Evolutionary conservation across 2,797 vertebrate genomes (phyloP), one percentile per base, ranked within the genome.

Genomic region (Vultur gryphus): DNA sequence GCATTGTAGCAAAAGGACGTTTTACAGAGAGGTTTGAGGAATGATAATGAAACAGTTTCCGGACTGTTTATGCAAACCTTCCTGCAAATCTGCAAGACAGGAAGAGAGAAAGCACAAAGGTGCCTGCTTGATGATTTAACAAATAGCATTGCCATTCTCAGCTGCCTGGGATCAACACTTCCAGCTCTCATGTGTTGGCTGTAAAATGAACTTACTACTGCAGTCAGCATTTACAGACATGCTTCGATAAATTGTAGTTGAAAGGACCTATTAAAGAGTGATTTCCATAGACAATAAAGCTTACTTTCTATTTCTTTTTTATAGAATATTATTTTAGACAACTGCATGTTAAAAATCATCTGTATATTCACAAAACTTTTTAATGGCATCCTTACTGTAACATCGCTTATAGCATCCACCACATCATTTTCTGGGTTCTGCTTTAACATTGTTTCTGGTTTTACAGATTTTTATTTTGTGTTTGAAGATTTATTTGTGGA

Each of bases 181-280:
- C 19, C 52, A 69, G 37, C 70, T 90, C 51, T 79, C 35, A 52
- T 43, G 9, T 35, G 13, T 11, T 70, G 62, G n/a, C 35, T 90
- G 35, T 88, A 94, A 95, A 96, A 86, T 76, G 65, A 88, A 86
- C 58, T 88, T 81, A 81, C 43, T 76, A 49, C 37, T 90, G 66
- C 43, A 94, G 93, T 88, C 90, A 84, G 69, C 73, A 72, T 87
- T 84, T 90, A 54, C n/a, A 92, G 86, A 79, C 19, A 7, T 54
- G 43, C 66, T 73, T 84, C 33, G 0, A 73, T 90, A 78, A 39
- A 89, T 52, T 83, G 31, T 62, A 76, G 84, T 59, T 75, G 69
- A 89, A 87, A 72, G 58, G 77, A 83, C 52, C 62, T 92, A 85
- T 90, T 90, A 84, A 89, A 89, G 59, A 91, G 55, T 57, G 29